phyloP scores from a whole-genome alignment of 2,888 invertebrate species.

The Papilio protenor region DNA sequence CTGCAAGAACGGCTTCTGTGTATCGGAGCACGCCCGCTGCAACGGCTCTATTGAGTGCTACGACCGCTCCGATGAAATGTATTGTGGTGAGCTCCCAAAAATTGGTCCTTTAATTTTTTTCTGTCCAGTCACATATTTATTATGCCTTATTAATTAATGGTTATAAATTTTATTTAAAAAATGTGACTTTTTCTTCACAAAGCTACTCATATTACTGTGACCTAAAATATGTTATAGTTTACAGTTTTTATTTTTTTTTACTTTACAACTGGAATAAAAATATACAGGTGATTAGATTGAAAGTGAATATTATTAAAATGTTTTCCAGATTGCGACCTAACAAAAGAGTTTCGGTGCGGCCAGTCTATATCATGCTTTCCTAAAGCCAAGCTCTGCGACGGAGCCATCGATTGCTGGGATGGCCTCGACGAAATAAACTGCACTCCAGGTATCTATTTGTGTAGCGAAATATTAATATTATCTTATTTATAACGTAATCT shows the following conservation, averaged over 20 bases:
- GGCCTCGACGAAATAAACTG: constrained; percentile 90
- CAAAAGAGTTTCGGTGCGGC: constrained; percentile 89
- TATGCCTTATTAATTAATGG: too few species aligned
- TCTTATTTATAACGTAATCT: too few species aligned
- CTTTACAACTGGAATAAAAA: too few species aligned
- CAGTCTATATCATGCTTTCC: constrained; percentile 89
- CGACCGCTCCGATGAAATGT: constrained; percentile 89
- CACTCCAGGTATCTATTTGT: constrained; percentile 80
- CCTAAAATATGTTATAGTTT: too few species aligned
- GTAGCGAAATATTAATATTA: background rate
- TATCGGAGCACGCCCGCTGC: constrained; percentile 86
- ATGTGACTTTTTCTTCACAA: too few species aligned
- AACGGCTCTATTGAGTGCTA: constrained; percentile 90
- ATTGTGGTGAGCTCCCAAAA: constrained; percentile 85
- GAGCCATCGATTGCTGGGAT: constrained; percentile 91
- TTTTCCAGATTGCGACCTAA: constrained; percentile 86
- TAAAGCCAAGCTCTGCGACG: constrained; percentile 88
- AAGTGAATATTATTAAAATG: constrained; percentile 24
- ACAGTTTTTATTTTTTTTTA: too few species aligned
- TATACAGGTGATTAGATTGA: too few species aligned
- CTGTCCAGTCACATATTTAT: too few species aligned
- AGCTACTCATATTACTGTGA: too few species aligned
- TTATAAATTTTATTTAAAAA: too few species aligned
- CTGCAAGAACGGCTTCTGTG: constrained; percentile 89
- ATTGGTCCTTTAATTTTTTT: too few species aligned